These are phyloP conservation scores for Mesitornis unicolor DNA, from an alignment of 2,113 vertebrate genomes.

Conservation along the genomic window DNA sequence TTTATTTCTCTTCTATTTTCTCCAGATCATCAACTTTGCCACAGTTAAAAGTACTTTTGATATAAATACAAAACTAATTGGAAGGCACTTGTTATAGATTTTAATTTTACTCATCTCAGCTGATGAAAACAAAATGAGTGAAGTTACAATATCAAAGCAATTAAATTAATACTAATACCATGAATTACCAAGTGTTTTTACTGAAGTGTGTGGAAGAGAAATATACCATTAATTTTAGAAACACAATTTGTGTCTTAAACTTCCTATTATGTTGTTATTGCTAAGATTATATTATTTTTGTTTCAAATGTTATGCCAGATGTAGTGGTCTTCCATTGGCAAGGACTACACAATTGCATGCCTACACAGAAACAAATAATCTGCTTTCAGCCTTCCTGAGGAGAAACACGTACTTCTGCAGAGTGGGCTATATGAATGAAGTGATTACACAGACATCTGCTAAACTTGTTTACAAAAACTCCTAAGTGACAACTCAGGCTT, in stretches of 20 bases:
- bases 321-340: not conserved
- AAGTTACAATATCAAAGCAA: not conserved
- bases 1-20: not conserved
- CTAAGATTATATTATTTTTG: not conserved
- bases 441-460: not conserved
- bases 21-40: not conserved
- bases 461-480: conserved; percentile 38
- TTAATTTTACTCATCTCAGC: not conserved
- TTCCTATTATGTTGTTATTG: not conserved
- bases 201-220: not conserved
- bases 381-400: not conserved
- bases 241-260: not conserved
- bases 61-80: not conserved
- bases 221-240: not conserved
- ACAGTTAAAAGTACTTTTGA: not conserved
- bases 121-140: not conserved
- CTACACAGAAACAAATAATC: not conserved
- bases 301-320: not conserved
- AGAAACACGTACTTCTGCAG: not conserved
- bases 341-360: not conserved
- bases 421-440: not conserved
- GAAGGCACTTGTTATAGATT: not conserved
- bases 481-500: conserved; percentile 18
- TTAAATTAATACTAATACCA: not conserved
- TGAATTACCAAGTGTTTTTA: not conserved